Percentiles rank a stretch among this genome's conserved stretches.
Evolutionary conservation across 2,888 invertebrate species (phyloP).

Genomic region (Toxonevra muliebris): DNA sequence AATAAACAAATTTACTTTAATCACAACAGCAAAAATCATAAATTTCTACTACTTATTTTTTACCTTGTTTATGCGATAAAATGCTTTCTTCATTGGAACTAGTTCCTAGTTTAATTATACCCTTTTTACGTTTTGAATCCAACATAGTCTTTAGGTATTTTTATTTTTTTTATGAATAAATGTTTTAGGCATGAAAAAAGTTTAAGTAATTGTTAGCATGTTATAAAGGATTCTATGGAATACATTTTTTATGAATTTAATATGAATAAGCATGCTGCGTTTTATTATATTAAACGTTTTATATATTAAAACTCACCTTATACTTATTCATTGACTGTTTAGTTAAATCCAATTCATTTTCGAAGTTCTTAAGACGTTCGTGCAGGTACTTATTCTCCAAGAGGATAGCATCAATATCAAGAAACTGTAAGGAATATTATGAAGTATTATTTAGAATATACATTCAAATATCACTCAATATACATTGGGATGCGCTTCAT

Average conservation of each 20-base stretch:
- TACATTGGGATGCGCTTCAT: slow-evolving; percentile 60
- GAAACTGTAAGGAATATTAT: slow-evolving; percentile 59
- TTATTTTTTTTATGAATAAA: slow-evolving; percentile 5
- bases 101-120: slow-evolving; percentile 72
- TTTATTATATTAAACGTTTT: neutral
- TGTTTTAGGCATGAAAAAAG: slow-evolving; percentile 25
- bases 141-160: slow-evolving; percentile 69
- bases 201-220: neutral
- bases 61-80: slow-evolving; percentile 85
- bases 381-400: slow-evolving; percentile 87
- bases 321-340: slow-evolving; percentile 79
- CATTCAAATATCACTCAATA: neutral
- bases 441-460: neutral
- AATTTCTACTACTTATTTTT: slow-evolving; percentile 16
- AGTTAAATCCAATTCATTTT: slow-evolving; percentile 81
- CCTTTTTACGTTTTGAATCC: slow-evolving; percentile 78
- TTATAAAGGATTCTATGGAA: neutral
- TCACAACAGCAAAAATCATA: slow-evolving; percentile 31
- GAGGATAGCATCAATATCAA: slow-evolving; percentile 82
- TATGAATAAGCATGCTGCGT: neutral
- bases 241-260: neutral
- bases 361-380: slow-evolving; percentile 79
- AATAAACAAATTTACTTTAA: slow-evolving; percentile 19
- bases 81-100: slow-evolving; percentile 73
- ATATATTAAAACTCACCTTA: slow-evolving; percentile 68